These are phyloP conservation scores for Pluvianellus socialis DNA, from an alignment of 2,113 vertebrate genomes.

Conservation along the genomic window DNA sequence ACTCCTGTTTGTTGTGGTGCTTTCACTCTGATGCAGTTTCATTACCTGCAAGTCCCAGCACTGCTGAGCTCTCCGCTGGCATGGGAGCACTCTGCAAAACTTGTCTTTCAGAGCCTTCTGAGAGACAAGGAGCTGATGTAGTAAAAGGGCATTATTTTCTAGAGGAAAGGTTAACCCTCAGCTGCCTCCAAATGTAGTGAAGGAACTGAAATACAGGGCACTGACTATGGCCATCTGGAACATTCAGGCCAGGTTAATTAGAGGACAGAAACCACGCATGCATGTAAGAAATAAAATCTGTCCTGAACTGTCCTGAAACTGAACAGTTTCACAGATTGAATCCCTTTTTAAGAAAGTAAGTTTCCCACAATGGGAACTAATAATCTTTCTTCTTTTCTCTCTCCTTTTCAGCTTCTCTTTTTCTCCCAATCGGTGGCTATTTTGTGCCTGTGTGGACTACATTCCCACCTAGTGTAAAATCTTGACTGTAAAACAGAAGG, in stretches of 20 bases:
- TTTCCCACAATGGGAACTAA: background rate
- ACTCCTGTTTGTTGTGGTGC: background rate
- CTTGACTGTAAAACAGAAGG: conserved; percentile 3
- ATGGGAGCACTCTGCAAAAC: background rate
- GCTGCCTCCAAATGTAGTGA: background rate
- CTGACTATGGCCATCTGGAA: background rate
- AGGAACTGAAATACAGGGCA: background rate
- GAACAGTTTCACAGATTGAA: background rate
- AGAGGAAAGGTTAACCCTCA: background rate
- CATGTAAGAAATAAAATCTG: background rate
- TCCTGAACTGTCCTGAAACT: background rate
- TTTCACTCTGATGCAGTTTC: background rate
- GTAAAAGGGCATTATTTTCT: background rate
- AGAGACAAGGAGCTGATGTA: background rate
- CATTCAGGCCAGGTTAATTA: background rate
- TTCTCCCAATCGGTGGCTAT: background rate
- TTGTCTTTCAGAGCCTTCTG: background rate
- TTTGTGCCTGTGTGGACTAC: background rate
- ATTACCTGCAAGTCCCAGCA: background rate
- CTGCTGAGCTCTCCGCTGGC: background rate
- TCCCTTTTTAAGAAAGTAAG: background rate
- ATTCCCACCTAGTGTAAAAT: background rate
- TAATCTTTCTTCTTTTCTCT: background rate
- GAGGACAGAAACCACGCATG: background rate
- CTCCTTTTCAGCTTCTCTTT: background rate